phyloP scores from a whole-genome alignment of 1,140 invertebrate genomes.

The Ruditapes philippinarum region DNA sequence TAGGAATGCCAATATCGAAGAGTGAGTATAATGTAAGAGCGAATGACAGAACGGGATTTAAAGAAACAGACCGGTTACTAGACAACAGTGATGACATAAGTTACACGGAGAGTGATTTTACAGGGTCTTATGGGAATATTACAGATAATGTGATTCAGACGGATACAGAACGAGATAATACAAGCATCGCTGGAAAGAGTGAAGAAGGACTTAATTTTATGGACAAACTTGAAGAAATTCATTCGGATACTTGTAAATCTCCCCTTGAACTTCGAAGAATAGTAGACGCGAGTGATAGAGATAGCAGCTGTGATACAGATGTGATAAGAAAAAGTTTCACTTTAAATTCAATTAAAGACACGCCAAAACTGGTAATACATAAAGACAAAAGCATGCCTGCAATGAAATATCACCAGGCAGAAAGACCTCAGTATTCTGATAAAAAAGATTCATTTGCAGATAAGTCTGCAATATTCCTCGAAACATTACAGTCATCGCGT shows the following conservation, averaged over 20 bases:
- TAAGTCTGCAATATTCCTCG: neutral
- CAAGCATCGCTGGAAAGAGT: neutral
- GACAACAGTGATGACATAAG: constrained; percentile 2
- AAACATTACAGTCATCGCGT: neutral
- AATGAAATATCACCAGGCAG: neutral
- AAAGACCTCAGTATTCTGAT: constrained; percentile 2
- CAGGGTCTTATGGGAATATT: neutral
- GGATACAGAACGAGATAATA: neutral
- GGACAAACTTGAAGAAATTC: constrained; percentile 44
- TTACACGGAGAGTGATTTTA: neutral
- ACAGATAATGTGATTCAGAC: neutral
- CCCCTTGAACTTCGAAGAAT: neutral
- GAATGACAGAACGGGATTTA: neutral
- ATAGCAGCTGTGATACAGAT: neutral
- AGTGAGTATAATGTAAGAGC: constrained; percentile 36
- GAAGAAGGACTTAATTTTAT: constrained; percentile 36
- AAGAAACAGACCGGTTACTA: neutral
- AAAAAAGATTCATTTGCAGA: neutral
- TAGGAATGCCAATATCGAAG: constrained; percentile 9
- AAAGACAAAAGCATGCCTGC: constrained; percentile 5
- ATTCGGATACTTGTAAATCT: constrained; percentile 43
- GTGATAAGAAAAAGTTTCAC: neutral
- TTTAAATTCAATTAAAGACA: neutral
- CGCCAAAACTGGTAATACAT: neutral
- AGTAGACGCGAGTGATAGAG: constrained; percentile 3